A percentile compares a stretch with the other conserved stretches of the same genome.
These are phyloP conservation scores for Helicolenus hilgendorfi DNA, from an alignment of 2,797 vertebrate species.

Conservation along the genomic window DNA sequence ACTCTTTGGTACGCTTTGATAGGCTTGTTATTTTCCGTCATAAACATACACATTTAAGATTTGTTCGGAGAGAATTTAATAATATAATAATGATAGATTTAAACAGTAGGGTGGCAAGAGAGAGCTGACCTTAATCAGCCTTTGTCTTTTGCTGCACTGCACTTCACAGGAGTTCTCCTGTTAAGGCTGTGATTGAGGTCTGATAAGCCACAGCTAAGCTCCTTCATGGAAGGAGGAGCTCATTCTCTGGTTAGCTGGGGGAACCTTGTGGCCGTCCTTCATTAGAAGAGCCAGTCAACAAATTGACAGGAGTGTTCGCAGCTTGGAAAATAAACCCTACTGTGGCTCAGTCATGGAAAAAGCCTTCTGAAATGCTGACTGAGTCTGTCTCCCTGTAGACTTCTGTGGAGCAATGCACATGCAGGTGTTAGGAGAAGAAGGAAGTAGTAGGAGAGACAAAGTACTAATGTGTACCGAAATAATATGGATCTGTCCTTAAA, in stretches of 20 bases:
- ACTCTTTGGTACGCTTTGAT: neutral
- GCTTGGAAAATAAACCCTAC: constrained; percentile 15
- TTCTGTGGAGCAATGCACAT: neutral
- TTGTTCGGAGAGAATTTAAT: neutral
- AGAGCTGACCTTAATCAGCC: neutral
- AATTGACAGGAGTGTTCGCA: constrained; percentile 31
- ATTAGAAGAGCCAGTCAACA: constrained; percentile 46
- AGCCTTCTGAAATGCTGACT: constrained; percentile 20
- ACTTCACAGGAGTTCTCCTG: neutral
- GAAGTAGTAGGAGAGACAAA: neutral
- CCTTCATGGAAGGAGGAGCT: neutral
- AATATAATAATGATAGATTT: neutral
- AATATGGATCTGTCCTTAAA: neutral
- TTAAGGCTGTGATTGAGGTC: neutral
- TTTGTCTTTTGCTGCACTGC: constrained; percentile 3
- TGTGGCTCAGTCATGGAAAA: constrained; percentile 38
- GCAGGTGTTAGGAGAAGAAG: constrained; percentile 9
- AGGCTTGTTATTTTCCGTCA: neutral
- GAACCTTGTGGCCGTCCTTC: constrained; percentile 36
- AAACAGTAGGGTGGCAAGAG: neutral
- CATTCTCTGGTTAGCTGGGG: constrained; percentile 6
- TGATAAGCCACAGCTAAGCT: constrained; percentile 23
- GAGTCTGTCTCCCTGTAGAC: neutral
- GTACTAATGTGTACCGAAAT: neutral
- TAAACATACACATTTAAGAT: neutral